These are phyloP conservation scores for Homalodisca vitripennis DNA, from an alignment of 1,140 invertebrate genomes.

Conservation along the genomic window DNA sequence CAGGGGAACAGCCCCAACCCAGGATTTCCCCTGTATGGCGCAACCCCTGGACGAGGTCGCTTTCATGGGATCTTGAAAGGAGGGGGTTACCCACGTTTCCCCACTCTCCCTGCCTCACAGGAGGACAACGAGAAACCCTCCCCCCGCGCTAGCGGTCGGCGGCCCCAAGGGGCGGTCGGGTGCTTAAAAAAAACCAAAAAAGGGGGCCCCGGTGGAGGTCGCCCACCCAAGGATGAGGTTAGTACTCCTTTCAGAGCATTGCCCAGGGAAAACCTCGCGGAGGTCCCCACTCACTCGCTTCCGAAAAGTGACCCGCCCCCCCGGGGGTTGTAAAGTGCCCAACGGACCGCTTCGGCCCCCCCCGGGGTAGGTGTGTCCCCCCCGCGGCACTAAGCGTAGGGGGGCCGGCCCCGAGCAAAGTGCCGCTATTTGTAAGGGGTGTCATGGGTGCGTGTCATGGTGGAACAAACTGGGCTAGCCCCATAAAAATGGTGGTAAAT, in stretches of 20 bases:
- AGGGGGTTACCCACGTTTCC: no score
- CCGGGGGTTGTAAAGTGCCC: not conserved
- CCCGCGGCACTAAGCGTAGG: not conserved
- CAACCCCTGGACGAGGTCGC: no score
- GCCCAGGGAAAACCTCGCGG: not conserved
- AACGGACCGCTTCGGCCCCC: not conserved
- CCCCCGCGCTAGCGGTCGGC: no score
- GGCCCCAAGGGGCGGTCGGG: no score
- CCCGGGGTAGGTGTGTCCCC: not conserved
- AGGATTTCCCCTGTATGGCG: no score
- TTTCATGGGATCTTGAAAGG: no score
- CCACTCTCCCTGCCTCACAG: no score
- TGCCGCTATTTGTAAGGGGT: not conserved
- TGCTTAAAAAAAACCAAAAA: no score
- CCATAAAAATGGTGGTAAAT: not conserved
- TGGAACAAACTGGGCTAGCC: not conserved
- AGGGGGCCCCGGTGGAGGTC: no score
- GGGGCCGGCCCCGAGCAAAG: not conserved
- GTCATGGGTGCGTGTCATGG: not conserved
- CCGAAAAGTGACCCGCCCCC: not conserved
- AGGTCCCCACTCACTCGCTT: not conserved
- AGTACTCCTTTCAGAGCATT: not conserved
- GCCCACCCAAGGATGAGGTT: no score
- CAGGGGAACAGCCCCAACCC: no score
- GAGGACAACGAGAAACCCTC: no score